Evolutionary conservation across 1,140 invertebrate genomes (phyloP), one percentile per base, ranked within the genome.

Genomic region (Pogonomyrmex barbatus): DNA sequence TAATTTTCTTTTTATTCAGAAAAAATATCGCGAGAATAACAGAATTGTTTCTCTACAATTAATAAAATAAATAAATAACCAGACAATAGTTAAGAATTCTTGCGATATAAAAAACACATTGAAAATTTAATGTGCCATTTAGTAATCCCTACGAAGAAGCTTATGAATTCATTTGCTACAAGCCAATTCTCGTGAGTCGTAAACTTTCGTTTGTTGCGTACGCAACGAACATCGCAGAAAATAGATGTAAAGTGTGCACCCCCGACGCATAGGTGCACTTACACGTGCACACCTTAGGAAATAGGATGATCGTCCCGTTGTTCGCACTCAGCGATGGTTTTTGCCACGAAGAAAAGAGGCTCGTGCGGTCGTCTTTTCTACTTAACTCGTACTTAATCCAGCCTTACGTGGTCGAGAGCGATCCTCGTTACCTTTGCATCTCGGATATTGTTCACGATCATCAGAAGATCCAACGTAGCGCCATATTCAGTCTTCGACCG

Each of bases 311-410:
- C 42, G 42, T 12, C 54, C 52, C 8, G 54, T 56, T 42, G 24
- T 4, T 52, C 77, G 62, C 24, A 6, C 60, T 52, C 60, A 42
- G 36, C 33, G 65, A 45, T 24, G 68, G 17, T 73, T 75, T 83
- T 83, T 83, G 42, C 54, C 54, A 8, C 33, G 54, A 62, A 60
- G 56, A 33, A 60, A 67, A 71, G 12, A 60, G 24, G 47, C 62
- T 47, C 77, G 36, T 36, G 68, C 68, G 79, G 17, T 73, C 67
- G 67, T 45, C 67, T 82, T 12, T 45, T 60, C 79, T 73, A 47
- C 67, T 60, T 82, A 73, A 82, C 67, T 30, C 42, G 67, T 82
- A 24, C 24, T 24, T 24, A 24, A 24, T 47, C 65, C 78, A 71
- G 39, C 30, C 24, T 58, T 58, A 82, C 24, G 60, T 30, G 60